phyloP scores from a whole-genome alignment of 2,888 invertebrate species.

The Ennomos erosarius region DNA sequence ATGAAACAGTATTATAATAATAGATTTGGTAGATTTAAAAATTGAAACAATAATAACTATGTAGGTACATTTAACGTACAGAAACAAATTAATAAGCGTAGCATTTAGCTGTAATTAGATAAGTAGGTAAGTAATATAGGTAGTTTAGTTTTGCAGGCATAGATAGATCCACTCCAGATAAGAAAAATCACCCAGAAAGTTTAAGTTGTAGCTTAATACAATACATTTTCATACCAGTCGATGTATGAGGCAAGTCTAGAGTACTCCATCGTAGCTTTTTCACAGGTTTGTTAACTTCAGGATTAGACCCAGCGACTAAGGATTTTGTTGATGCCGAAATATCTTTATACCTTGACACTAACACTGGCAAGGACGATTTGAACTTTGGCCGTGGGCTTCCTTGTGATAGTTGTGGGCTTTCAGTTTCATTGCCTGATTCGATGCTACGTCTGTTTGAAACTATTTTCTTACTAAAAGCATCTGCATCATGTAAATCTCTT shows the following conservation, averaged over 20 bases:
- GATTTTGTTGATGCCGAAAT: constrained; percentile 56
- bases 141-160: too few species aligned
- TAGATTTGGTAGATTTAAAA: too few species aligned
- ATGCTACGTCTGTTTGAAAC: constrained; percentile 31
- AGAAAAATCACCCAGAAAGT: background rate
- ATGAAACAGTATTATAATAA: background rate
- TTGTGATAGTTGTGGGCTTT: constrained; percentile 35
- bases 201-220: background rate
- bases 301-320: constrained; percentile 47
- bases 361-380: constrained; percentile 56
- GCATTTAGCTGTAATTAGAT: too few species aligned
- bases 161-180: too few species aligned
- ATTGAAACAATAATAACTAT: too few species aligned
- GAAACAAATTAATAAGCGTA: too few species aligned
- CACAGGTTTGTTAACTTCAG: constrained; percentile 48
- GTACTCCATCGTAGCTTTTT: constrained; percentile 70
- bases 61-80: too few species aligned
- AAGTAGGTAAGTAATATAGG: too few species aligned
- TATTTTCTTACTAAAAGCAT: constrained; percentile 38
- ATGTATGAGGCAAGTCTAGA: constrained; percentile 55
- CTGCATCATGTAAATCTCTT: constrained; percentile 52
- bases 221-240: constrained; percentile 49
- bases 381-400: constrained; percentile 41
- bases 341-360: constrained; percentile 47
- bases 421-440: constrained; percentile 35